Base-by-base conservation (phyloP, 1,140 invertebrate species). In the Leptopilina boulardi region DNA sequence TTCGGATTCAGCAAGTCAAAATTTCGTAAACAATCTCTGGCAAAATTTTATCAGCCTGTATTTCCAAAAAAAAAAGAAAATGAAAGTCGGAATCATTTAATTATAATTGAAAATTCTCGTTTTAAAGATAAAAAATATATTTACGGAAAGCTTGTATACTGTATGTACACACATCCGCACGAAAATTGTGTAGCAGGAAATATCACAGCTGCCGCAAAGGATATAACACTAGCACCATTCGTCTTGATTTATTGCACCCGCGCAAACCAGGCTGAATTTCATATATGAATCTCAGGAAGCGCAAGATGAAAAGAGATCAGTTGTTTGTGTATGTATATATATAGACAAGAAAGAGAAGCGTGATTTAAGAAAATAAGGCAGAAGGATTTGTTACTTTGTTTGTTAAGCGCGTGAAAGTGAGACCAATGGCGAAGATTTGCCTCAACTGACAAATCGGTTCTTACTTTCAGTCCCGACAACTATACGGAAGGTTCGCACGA, bases 371-470 rank as follows among this genome's bases (percentile, higher is more conserved):
- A 66, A 26, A 13, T 26, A 30, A 66, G 13, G 18, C 74, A 76
- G 77, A 74, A 74, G 74, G 15, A 51, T 51, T 51, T 51, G 47
- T 51, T 51, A 51, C 47, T 79, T 77, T 77, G 74, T 82, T 82
- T 80, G 77, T 76, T 71, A 77, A 83, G 70, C 77, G 78, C 77
- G 79, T 83, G 82, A 83, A 83, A 83, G 82, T 77, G 78, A 83
- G 80, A 81, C 82, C 73, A 74, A 74, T 74, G 59, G 59, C 79
- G 54, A 59, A 59, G 75, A 81, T 83, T 81, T 78, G 82, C 77
- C 73, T 78, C 73, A 56, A 73, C 77, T 81, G 78, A 81, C 82
- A 83, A 83, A 83, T 83, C 54, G 82, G 76, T 77, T 73, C 70
- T 80, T 30, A 77, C 74, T 78, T 82, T 78, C 70, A 71, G 77